A percentile compares a stretch with the other conserved stretches of the same genome.
phyloP scores from a whole-genome alignment of 1,140 invertebrate species.

The Pseudoatta argentina region DNA sequence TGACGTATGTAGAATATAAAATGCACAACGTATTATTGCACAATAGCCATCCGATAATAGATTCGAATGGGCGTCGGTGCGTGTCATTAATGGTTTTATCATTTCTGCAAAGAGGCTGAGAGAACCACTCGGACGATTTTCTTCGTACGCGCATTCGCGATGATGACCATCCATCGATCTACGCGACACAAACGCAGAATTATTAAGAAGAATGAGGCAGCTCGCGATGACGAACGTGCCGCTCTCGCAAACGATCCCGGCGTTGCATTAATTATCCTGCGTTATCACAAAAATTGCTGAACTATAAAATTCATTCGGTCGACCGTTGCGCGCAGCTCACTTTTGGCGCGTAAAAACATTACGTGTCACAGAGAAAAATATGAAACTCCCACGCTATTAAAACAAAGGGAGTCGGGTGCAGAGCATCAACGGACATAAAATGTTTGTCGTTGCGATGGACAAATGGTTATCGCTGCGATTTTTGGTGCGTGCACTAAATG shows the following conservation, averaged over 20 bases:
- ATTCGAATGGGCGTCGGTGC: conserved; percentile 68
- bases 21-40: conserved; percentile 77
- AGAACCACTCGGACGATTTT: background rate
- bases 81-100: conserved; percentile 70
- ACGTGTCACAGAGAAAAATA: conserved; percentile 48
- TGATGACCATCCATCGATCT: conserved; percentile 40
- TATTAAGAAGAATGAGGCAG: conserved; percentile 35
- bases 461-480: conserved; percentile 78
- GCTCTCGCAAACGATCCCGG: conserved; percentile 30
- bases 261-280: conserved; percentile 65
- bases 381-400: conserved; percentile 51
- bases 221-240: conserved; percentile 41
- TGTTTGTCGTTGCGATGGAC: conserved; percentile 74
- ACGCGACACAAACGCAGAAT: conserved; percentile 13
- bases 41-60: conserved; percentile 73
- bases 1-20: conserved; percentile 77
- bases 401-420: conserved; percentile 58
- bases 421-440: conserved; percentile 74
- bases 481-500: conserved; percentile 59
- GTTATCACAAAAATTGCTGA: conserved; percentile 71
- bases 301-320: conserved; percentile 70
- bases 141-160: conserved; percentile 1
- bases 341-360: conserved; percentile 71
- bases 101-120: conserved; percentile 37
- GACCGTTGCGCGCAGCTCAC: conserved; percentile 62